Evolutionary conservation across 1,140 invertebrate species (phyloP), one percentile per base, ranked within the genome.

Genomic region (Aphaenogaster floridana): DNA sequence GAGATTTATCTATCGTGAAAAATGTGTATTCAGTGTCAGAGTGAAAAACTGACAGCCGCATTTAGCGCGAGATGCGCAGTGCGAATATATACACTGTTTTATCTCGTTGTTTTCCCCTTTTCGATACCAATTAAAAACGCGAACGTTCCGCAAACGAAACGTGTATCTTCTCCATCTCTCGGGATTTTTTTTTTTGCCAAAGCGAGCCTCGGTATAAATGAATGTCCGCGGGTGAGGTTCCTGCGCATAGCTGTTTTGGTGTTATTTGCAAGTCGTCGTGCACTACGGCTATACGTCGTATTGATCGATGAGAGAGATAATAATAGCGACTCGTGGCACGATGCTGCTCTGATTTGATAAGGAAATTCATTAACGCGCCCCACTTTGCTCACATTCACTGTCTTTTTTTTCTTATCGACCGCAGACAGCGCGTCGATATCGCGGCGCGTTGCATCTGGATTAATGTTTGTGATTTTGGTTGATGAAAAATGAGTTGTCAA

Each of bases 331-430:
- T 86, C 52, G 87, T 84, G 84, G 85, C 74, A 76, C 84, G 63
- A 88, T 88, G 87, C 91, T 91, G 92, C 74, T 88, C 54, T 88
- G 86, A 91, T 93, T 92, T 93, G 93, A 93, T 93, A 94, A 94
- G 93, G 89, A 93, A 93, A 94, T 93, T 94, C 93, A 93, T 94
- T 94, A 94, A 93, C 93, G 93, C 89, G 93, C 84, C 88, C 92
- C 91, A 94, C 90, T 94, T 94, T 90, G 88, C 59, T 69, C 17
- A 13, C 39, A 28, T 36, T 52, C 50, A 15, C 39, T 17, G 13
- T 66, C 54, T 68, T 57, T 63, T 39, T 17, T 50, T 45, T 63
- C n/a, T 39, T 52, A 86, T n/a, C 74, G 48, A 78, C 50, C 59
- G 21, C 36, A 66, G 48, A 79, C 61, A 57, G 48, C 48, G 48